Percentiles rank a stretch among this genome's conserved stretches.
These are phyloP conservation scores for Pyrochroa serraticornis DNA, from an alignment of 2,888 invertebrate species.

Conservation along the genomic window DNA sequence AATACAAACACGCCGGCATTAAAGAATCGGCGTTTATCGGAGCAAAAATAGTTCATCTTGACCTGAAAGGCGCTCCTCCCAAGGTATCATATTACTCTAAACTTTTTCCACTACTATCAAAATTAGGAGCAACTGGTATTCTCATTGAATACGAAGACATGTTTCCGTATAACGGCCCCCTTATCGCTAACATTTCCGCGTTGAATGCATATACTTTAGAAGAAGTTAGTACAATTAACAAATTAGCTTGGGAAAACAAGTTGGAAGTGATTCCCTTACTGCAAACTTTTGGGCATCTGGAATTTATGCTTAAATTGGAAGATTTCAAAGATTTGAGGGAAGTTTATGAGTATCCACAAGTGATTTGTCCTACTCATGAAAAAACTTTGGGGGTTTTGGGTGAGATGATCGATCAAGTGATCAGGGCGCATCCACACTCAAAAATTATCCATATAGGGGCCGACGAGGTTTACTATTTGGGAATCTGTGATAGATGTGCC, in stretches of 20 bases:
- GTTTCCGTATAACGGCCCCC: conserved; percentile 75
- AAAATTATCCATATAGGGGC: conserved; percentile 75
- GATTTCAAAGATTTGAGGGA: conserved; percentile 73
- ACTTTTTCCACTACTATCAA: conserved; percentile 67
- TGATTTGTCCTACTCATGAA: conserved; percentile 72
- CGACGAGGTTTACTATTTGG: conserved; percentile 80
- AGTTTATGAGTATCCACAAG: conserved; percentile 63
- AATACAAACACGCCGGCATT: neutral
- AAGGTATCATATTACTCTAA: conserved; percentile 66
- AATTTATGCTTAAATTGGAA: conserved; percentile 76
- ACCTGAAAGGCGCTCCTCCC: conserved; percentile 71
- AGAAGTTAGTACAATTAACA: conserved; percentile 61
- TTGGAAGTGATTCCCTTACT: conserved; percentile 78
- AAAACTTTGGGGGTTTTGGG: conserved; percentile 64
- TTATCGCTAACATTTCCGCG: conserved; percentile 67
- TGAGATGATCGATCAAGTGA: conserved; percentile 75
- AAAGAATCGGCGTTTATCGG: conserved; percentile 33
- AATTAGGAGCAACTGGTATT: conserved; percentile 76
- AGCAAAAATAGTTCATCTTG: conserved; percentile 71
- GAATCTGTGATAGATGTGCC: conserved; percentile 67
- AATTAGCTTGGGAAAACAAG: conserved; percentile 62
- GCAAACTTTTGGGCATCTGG: conserved; percentile 88
- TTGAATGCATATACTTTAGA: conserved; percentile 67
- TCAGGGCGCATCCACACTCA: conserved; percentile 62
- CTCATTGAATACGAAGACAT: conserved; percentile 87